These are phyloP conservation scores for Pristionchus maxplancki DNA, from an alignment of 2,888 invertebrate species.

Conservation along the genomic window DNA sequence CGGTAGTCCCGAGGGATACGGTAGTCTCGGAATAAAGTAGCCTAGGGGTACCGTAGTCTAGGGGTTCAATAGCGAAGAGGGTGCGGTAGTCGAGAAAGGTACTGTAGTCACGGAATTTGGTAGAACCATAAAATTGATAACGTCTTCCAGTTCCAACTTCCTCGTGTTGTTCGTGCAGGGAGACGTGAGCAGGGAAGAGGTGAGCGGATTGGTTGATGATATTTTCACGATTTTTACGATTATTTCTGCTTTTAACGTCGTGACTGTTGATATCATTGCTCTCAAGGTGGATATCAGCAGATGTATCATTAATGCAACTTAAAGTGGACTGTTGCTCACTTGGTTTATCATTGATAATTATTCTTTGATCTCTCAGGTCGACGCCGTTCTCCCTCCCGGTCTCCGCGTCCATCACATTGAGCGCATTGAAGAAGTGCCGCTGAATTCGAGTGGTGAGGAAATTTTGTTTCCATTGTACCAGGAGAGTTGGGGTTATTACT, in stretches of 20 bases:
- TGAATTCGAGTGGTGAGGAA: slow-evolving; percentile 50
- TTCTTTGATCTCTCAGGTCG: slow-evolving; percentile 40
- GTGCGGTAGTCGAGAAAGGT: too few relatives aligned
- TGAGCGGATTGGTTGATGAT: background rate
- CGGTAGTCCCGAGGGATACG: background rate
- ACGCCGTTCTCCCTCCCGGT: background rate
- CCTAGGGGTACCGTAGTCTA: too few relatives aligned
- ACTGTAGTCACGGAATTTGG: too few relatives aligned
- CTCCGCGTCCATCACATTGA: slow-evolving; percentile 24
- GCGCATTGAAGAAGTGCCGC: background rate
- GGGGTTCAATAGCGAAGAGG: too few relatives aligned
- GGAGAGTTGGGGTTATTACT: background rate
- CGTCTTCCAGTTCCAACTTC: background rate
- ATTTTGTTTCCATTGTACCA: background rate
- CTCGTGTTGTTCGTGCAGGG: slow-evolving; percentile 47
- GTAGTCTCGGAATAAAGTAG: background rate
- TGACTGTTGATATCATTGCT: too few relatives aligned
- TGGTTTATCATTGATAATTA: background rate
- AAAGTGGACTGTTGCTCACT: too few relatives aligned
- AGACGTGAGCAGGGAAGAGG: background rate
- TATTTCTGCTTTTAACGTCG: background rate
- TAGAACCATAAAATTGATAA: background rate
- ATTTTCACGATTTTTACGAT: background rate
- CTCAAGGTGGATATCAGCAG: too few relatives aligned
- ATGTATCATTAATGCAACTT: too few relatives aligned